Conservation (phyloP, 1,140 invertebrate genomes). For the Vanessa tameamea region DNA sequence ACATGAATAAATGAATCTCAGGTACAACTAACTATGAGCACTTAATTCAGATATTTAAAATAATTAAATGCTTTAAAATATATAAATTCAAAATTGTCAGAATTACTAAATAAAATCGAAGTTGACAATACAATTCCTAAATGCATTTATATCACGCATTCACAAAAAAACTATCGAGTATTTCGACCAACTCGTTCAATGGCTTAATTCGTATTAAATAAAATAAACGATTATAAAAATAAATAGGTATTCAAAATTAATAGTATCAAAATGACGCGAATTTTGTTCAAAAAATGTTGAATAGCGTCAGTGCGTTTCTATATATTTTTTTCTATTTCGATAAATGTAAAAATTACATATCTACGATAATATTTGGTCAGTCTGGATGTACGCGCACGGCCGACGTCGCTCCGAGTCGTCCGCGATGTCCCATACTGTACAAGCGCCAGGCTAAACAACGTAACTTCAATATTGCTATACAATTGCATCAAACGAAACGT, state of each 20-base stretch:
- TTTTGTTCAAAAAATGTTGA: neutral
- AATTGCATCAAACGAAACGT: constrained; percentile 59
- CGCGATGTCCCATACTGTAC: constrained; percentile 28
- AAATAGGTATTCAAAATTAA: constrained; percentile 4
- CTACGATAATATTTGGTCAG: constrained; percentile 10
- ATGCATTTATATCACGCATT: constrained; percentile 33
- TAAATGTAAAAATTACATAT: constrained; percentile 2
- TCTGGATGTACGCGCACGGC: constrained; percentile 23
- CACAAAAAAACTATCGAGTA: constrained; percentile 22
- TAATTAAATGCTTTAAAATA: constrained; percentile 31
- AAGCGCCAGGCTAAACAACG: constrained; percentile 35
- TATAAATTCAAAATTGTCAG: constrained; percentile 13
- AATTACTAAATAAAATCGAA: constrained; percentile 20
- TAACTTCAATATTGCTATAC: constrained; percentile 50
- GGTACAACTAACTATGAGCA: constrained; percentile 23
- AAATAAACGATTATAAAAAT: constrained; percentile 16
- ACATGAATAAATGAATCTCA: constrained; percentile 19
- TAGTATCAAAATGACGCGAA: constrained; percentile 3
- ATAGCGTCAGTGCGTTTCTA: constrained; percentile 10
- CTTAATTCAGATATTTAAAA: constrained; percentile 22
- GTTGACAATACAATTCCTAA: constrained; percentile 13
- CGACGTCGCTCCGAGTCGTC: constrained; percentile 18
- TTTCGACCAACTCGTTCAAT: neutral
- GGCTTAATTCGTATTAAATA: neutral
- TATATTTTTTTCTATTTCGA: neutral